These are phyloP conservation scores for Drosophila setosimentum DNA, from an alignment of 2,888 invertebrate genomes.

Conservation along the genomic window DNA sequence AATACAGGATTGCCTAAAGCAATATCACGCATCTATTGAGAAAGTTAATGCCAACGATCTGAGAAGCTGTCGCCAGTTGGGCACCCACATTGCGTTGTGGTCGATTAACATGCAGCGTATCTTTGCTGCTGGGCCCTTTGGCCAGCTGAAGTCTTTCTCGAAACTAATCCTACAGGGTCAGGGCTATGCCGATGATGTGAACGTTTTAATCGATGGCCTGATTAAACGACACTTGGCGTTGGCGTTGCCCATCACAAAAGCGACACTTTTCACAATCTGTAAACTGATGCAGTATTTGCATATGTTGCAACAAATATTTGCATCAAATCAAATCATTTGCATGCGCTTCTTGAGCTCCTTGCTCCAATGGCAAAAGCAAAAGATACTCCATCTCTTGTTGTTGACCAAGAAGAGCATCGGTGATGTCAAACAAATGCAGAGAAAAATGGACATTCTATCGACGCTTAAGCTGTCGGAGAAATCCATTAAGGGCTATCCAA, in stretches of 20 bases:
- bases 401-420: conserved; percentile 52
- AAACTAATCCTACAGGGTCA: conserved; percentile 86
- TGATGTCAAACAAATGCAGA: conserved; percentile 65
- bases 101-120: conserved; percentile 87
- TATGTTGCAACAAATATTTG: conserved; percentile 90
- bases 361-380: conserved; percentile 89
- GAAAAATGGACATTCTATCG: conserved; percentile 55
- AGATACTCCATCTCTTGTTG: conserved; percentile 52
- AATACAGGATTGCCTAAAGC: conserved; percentile 83
- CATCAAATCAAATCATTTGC: conserved; percentile 89
- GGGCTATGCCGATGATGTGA: conserved; percentile 89
- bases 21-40: conserved; percentile 87
- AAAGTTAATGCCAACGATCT: conserved; percentile 45
- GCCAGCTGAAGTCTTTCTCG: conserved; percentile 86
- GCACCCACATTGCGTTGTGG: conserved; percentile 87
- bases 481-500: conserved; percentile 53
- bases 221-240: conserved; percentile 90
- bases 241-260: conserved; percentile 91
- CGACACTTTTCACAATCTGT: conserved; percentile 90
- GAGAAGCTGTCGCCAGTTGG: conserved; percentile 86
- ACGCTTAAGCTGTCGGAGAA: conserved; percentile 61
- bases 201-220: conserved; percentile 87
- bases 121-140: conserved; percentile 85
- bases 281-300: conserved; percentile 93
- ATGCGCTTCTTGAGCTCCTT: conserved; percentile 91